These are phyloP conservation scores for Drosophila jambulina DNA, from an alignment of 1,140 invertebrate species.

Conservation along the genomic window DNA sequence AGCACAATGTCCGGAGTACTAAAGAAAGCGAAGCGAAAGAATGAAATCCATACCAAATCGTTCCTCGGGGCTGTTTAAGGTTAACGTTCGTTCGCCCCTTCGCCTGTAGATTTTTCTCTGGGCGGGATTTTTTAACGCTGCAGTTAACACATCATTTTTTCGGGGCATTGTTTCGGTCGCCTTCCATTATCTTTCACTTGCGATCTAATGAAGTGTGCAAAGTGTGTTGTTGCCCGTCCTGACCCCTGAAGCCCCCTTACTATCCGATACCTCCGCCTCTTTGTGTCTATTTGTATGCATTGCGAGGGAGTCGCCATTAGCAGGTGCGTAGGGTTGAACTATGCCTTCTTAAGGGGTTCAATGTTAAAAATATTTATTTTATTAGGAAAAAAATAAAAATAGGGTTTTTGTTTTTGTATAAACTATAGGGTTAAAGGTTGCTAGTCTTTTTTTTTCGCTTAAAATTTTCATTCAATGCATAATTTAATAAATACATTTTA, in stretches of 20 bases:
- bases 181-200: slow-evolving; percentile 75
- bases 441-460: too few relatives aligned
- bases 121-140: slow-evolving; percentile 66
- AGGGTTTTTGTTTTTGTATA: too few relatives aligned
- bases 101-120: slow-evolving; percentile 27
- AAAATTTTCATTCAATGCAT: too few relatives aligned
- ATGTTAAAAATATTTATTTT: too few relatives aligned
- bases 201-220: slow-evolving; percentile 83
- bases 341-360: background rate
- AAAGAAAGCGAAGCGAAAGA: background rate
- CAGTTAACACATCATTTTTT: slow-evolving; percentile 80
- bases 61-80: slow-evolving; percentile 27
- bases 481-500: too few relatives aligned
- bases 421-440: too few relatives aligned
- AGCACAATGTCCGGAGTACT: slow-evolving; percentile 54
- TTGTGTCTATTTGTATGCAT: slow-evolving; percentile 24
- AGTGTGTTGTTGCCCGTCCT: slow-evolving; percentile 52
- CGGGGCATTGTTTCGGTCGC: slow-evolving; percentile 52
- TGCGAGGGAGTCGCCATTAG: slow-evolving; percentile 12
- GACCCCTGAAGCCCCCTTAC: background rate
- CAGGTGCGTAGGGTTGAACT: slow-evolving; percentile 10
- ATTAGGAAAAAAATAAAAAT: background rate
- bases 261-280: background rate
- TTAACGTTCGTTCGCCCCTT: slow-evolving; percentile 19
- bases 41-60: slow-evolving; percentile 16